These are phyloP conservation scores for Oryzias sinensis DNA, from an alignment of 2,797 vertebrate species.

Conservation along the genomic window DNA sequence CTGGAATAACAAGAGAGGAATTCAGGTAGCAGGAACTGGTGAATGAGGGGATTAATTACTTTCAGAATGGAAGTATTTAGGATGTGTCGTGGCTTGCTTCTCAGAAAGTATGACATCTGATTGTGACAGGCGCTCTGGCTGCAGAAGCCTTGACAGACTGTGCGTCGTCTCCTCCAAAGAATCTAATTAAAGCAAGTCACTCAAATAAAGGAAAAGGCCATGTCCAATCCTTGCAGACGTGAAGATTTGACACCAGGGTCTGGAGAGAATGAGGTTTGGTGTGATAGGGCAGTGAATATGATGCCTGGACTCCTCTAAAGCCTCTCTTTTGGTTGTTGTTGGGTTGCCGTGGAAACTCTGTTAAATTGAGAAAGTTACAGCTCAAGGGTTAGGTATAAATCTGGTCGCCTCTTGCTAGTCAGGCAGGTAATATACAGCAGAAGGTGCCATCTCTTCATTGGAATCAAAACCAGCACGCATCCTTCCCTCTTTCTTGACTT, in stretches of 20 bases:
- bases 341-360: conserved; percentile 30
- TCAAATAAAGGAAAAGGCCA: conserved; percentile 54
- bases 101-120: conserved; percentile 39
- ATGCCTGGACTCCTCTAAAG: not conserved
- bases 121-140: conserved; percentile 41
- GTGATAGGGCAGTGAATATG: conserved; percentile 44
- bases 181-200: conserved; percentile 57
- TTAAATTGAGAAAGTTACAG: conserved; percentile 60
- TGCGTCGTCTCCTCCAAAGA: conserved; percentile 29
- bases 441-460: conserved; percentile 48
- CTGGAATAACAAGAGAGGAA: conserved; percentile 53
- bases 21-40: conserved; percentile 39
- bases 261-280: conserved; percentile 1
- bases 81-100: conserved; percentile 43
- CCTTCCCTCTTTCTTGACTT: not conserved
- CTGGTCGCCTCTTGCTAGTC: conserved; percentile 47
- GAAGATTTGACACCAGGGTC: conserved; percentile 16
- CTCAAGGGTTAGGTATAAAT: conserved; percentile 67
- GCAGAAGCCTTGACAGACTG: conserved; percentile 13
- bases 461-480: conserved; percentile 39
- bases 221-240: conserved; percentile 18
- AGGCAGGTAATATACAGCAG: conserved; percentile 40
- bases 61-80: conserved; percentile 50
- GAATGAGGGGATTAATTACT: conserved; percentile 64
- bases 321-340: no score